A percentile compares a stretch with the other conserved stretches of the same genome.
phyloP scores from a whole-genome alignment of 2,113 vertebrate genomes.

The Oceanites oceanicus region DNA sequence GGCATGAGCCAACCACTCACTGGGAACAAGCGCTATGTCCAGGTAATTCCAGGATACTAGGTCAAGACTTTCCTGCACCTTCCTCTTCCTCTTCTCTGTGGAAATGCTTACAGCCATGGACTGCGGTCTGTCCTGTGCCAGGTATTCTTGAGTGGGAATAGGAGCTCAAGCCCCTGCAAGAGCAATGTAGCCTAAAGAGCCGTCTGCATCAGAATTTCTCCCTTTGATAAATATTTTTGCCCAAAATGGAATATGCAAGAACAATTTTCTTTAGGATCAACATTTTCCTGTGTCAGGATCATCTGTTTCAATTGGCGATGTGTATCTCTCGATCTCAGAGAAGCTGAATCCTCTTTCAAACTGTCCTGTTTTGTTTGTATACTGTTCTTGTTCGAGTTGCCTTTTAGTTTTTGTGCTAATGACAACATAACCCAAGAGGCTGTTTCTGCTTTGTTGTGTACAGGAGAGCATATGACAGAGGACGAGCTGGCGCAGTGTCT shows the following conservation, averaged over 20 bases:
- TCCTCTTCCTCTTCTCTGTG: background rate
- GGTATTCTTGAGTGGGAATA: background rate
- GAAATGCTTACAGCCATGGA: background rate
- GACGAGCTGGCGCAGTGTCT: slow-evolving; percentile 85
- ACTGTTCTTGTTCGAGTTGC: background rate
- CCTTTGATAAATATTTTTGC: background rate
- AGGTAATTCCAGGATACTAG: background rate
- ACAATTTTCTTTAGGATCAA: background rate
- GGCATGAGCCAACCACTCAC: background rate
- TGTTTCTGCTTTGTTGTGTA: background rate
- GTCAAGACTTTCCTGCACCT: background rate
- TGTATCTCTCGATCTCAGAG: background rate
- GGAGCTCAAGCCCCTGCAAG: background rate
- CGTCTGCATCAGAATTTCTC: background rate
- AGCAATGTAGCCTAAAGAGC: background rate
- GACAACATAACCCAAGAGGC: background rate
- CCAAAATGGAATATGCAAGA: background rate
- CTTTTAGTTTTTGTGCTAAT: background rate
- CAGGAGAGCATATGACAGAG: slow-evolving; percentile 90
- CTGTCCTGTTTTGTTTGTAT: background rate
- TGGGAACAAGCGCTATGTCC: background rate
- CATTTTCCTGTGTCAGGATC: background rate
- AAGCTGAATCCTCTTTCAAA: background rate
- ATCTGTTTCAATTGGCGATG: fast-evolving
- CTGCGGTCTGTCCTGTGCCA: background rate